phyloP scores from a whole-genome alignment of 2,113 vertebrate genomes.

The Empidonax alnorum region DNA sequence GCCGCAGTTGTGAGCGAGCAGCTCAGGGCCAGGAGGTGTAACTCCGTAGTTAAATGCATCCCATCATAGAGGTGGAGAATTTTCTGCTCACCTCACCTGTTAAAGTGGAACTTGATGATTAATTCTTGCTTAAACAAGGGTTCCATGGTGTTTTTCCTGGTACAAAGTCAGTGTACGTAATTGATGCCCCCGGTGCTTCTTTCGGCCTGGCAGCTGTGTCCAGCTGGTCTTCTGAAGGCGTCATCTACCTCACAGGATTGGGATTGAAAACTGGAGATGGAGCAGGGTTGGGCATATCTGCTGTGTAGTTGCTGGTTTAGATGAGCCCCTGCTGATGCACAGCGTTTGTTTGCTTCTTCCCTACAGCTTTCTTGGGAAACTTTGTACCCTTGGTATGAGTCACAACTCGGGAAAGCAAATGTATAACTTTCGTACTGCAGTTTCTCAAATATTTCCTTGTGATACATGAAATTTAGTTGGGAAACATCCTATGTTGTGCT shows the following conservation, averaged over 20 bases:
- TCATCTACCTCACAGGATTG: not conserved
- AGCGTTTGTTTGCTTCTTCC: not conserved
- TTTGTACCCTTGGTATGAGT: not conserved
- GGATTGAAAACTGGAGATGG: not conserved
- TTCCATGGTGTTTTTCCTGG: not conserved
- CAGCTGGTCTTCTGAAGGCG: not conserved
- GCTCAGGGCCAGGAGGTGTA: not conserved
- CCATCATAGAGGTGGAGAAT: not conserved
- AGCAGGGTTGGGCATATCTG: not conserved
- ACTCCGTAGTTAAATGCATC: not conserved
- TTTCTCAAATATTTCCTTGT: not conserved
- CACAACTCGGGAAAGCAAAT: not conserved
- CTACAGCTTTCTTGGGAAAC: not conserved
- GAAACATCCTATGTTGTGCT: not conserved
- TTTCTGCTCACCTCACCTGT: not conserved
- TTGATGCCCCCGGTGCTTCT: not conserved
- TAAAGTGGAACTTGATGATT: not conserved
- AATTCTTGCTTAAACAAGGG: not conserved
- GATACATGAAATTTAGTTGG: not conserved
- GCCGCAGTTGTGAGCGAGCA: not conserved
- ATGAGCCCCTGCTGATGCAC: not conserved
- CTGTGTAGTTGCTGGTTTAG: not conserved
- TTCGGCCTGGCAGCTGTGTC: not conserved
- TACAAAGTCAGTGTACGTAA: rapidly evolving
- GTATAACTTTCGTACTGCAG: not conserved